phyloP scores from a whole-genome alignment of 2,113 vertebrate species.

The Abramis brama region DNA sequence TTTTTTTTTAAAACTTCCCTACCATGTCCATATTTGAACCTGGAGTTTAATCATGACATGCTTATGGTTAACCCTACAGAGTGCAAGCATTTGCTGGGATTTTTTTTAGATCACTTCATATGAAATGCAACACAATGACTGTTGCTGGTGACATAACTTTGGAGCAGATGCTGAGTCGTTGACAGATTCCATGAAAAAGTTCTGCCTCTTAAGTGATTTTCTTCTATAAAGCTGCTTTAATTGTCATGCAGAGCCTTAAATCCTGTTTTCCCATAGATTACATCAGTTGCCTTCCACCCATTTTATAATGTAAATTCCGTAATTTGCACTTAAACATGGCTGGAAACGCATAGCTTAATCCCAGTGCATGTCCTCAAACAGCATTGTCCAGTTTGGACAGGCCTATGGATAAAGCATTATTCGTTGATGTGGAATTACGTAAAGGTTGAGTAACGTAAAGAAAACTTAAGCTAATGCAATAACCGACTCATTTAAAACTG shows the following conservation, averaged over 20 bases:
- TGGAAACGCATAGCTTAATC: slow-evolving; percentile 9
- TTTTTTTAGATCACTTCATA: not conserved
- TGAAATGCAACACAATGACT: not conserved
- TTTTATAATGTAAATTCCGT: slow-evolving; percentile 13
- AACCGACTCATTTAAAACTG: not conserved
- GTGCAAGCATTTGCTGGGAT: not conserved
- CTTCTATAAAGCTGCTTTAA: slow-evolving; percentile 25
- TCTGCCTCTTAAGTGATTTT: slow-evolving; percentile 27
- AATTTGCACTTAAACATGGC: slow-evolving; percentile 20
- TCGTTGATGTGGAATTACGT: slow-evolving; percentile 15
- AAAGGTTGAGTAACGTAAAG: not conserved
- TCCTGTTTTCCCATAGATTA: slow-evolving; percentile 26
- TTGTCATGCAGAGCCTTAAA: slow-evolving; percentile 22
- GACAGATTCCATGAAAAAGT: slow-evolving; percentile 27
- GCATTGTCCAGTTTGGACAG: not conserved
- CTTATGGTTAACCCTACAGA: not conserved
- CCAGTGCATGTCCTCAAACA: not conserved
- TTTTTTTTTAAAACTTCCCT: not conserved
- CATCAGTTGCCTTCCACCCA: slow-evolving; percentile 3
- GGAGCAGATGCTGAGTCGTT: slow-evolving; percentile 16
- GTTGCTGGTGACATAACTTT: slow-evolving; percentile 22
- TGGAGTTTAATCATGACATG: not conserved
- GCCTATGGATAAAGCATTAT: slow-evolving; percentile 11
- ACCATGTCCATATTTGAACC: not conserved
- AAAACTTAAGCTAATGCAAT: not conserved